Conservation (phyloP, 2,797 vertebrate species). For the Poecilia picta region DNA sequence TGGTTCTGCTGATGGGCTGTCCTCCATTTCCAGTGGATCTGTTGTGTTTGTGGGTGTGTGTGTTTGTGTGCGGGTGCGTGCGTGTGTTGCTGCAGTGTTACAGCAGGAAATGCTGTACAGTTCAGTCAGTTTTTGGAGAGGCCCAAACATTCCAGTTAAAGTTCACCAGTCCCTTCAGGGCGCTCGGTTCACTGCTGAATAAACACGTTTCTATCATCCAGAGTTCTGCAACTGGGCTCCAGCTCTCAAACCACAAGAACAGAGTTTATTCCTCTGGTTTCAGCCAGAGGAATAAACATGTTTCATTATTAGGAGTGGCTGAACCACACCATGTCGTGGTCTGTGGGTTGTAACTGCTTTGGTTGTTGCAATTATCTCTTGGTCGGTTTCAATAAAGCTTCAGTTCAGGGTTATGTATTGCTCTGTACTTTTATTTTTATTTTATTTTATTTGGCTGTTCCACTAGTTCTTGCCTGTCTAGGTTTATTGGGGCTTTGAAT, state of each 20-base stretch:
- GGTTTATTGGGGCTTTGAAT: not conserved
- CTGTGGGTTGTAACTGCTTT: not conserved
- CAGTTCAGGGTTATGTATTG: not conserved
- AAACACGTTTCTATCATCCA: not conserved
- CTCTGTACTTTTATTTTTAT: not conserved
- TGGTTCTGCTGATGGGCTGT: not conserved
- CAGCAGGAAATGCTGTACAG: not conserved
- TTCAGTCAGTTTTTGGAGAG: slow-evolving; percentile 2
- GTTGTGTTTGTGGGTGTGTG: not conserved
- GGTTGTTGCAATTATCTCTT: not conserved
- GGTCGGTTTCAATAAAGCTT: not conserved
- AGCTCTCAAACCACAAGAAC: not conserved
- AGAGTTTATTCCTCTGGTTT: not conserved
- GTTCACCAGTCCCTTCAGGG: slow-evolving; percentile 52
- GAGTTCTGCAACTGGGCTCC: not conserved
- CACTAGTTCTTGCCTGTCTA: not conserved
- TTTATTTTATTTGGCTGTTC: not conserved
- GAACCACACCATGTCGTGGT: not conserved
- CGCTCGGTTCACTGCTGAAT: not conserved
- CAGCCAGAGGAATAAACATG: not conserved
- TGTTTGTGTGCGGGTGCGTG: not conserved
- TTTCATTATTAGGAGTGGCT: not conserved
- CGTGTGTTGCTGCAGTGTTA: not conserved
- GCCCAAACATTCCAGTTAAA: slow-evolving; percentile 48
- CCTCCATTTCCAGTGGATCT: not conserved